Conservation (phyloP, 1,140 invertebrate species). For the Bombus cullumanus region DNA sequence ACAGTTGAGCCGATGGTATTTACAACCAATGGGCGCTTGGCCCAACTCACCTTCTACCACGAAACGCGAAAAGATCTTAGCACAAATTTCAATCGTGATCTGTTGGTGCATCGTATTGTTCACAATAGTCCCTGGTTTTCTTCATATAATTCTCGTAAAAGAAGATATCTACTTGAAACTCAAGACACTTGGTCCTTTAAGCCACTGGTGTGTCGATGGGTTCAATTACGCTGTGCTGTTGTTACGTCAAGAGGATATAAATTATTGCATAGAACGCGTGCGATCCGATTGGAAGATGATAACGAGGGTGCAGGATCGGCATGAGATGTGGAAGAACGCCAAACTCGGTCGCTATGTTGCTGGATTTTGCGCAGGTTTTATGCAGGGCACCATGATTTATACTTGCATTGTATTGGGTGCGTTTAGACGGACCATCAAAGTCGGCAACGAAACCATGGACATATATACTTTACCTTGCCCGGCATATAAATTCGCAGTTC, state of each 20-base stretch:
- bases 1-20: conserved; percentile 47
- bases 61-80: not conserved
- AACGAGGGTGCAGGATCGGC: conserved; percentile 7
- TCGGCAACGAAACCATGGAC: conserved; percentile 2
- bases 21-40: conserved; percentile 57
- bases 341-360: conserved; percentile 42
- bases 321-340: conserved; percentile 52
- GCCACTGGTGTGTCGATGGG: conserved; percentile 27
- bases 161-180: conserved; percentile 17
- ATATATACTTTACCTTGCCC: conserved; percentile 33
- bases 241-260: conserved; percentile 31
- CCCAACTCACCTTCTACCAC: not conserved
- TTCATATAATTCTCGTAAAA: conserved; percentile 32
- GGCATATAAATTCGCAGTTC: not conserved
- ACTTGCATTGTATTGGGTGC: not conserved
- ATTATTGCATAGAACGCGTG: conserved; percentile 44
- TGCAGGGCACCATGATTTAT: conserved; percentile 53
- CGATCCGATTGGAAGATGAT: conserved; percentile 50
- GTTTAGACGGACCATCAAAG: not conserved
- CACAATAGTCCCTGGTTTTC: not conserved
- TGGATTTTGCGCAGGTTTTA: conserved; percentile 43
- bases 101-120: conserved; percentile 17
- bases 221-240: conserved; percentile 47
- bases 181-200: conserved; percentile 31
- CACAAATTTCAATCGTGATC: not conserved